phyloP scores from a whole-genome alignment of 2,113 vertebrate genomes.

The Catagonus wagneri region DNA sequence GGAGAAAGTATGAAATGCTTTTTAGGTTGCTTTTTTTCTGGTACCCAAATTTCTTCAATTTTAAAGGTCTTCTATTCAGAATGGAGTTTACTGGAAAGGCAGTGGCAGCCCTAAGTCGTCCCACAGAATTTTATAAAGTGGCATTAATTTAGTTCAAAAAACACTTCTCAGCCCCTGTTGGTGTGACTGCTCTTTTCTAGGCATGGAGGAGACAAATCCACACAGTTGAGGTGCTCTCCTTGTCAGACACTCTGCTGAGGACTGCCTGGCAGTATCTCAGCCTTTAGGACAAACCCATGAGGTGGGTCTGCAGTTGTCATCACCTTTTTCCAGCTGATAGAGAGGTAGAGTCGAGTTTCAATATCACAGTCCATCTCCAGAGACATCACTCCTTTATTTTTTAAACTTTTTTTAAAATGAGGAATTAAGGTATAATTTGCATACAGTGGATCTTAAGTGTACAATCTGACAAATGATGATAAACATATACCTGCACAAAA shows the following conservation, averaged over 20 bases:
- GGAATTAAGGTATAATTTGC: not conserved
- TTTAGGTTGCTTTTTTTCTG: not conserved
- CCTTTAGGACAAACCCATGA: not conserved
- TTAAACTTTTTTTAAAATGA: not conserved
- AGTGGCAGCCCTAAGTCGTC: not conserved
- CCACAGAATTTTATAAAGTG: constrained; percentile 6
- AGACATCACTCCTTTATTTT: not conserved
- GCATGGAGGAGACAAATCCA: not conserved
- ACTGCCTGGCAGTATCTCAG: not conserved
- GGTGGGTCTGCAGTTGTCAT: not conserved
- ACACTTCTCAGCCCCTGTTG: not conserved
- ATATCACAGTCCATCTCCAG: not conserved
- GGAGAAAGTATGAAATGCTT: not conserved
- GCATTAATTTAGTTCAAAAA: constrained; percentile 15
- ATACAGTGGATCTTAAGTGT: not conserved
- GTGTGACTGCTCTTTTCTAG: not conserved
- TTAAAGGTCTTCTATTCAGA: not conserved
- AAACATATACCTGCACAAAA: not conserved
- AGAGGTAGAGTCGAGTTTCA: not conserved
- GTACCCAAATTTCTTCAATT: not conserved
- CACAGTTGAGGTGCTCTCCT: not conserved
- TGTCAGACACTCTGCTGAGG: not conserved
- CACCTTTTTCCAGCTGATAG: not conserved
- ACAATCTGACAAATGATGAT: not conserved
- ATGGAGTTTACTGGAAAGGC: not conserved